A percentile compares a stretch with the other conserved stretches of the same genome.
Evolutionary conservation across 2,888 invertebrate species (phyloP).

Genomic region (Andrena fulva): DNA sequence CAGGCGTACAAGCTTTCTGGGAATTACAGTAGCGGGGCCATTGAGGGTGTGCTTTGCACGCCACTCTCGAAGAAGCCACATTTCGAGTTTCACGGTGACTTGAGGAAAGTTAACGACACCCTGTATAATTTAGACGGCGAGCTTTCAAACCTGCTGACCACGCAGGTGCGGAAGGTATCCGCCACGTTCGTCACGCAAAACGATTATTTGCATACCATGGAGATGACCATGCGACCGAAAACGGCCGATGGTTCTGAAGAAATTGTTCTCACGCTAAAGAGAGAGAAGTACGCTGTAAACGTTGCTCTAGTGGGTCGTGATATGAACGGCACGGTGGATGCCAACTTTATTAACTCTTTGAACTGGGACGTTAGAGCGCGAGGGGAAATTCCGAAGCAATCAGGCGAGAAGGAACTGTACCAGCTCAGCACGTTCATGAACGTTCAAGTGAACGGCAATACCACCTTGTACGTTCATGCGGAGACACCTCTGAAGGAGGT

Average conservation of each 20-base stretch:
- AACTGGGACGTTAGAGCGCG: slow-evolving; percentile 76
- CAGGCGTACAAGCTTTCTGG: slow-evolving; percentile 72
- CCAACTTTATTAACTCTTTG: slow-evolving; percentile 73
- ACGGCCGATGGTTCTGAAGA: background rate
- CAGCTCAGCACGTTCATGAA: slow-evolving; percentile 74
- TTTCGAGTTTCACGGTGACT: slow-evolving; percentile 74
- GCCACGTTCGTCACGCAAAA: slow-evolving; percentile 56
- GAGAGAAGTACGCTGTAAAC: slow-evolving; percentile 67
- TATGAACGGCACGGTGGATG: slow-evolving; percentile 65
- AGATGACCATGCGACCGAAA: slow-evolving; percentile 60
- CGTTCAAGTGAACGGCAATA: slow-evolving; percentile 78
- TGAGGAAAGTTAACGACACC: slow-evolving; percentile 54
- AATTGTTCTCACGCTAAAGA: slow-evolving; percentile 66
- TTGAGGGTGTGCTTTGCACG: slow-evolving; percentile 70
- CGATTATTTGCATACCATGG: slow-evolving; percentile 39
- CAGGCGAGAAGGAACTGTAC: slow-evolving; percentile 47
- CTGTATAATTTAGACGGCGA: slow-evolving; percentile 73
- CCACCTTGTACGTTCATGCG: slow-evolving; percentile 79
- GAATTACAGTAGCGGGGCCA: slow-evolving; percentile 60
- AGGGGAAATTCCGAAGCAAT: slow-evolving; percentile 31
- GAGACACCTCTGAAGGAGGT: slow-evolving; percentile 84
- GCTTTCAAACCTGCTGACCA: slow-evolving; percentile 66
- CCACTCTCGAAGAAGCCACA: slow-evolving; percentile 63
- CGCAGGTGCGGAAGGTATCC: slow-evolving; percentile 52
- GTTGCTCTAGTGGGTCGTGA: slow-evolving; percentile 43